These are phyloP conservation scores for Drosophila virilis DNA, from an alignment of 1,140 invertebrate genomes.

Conservation along the genomic window DNA sequence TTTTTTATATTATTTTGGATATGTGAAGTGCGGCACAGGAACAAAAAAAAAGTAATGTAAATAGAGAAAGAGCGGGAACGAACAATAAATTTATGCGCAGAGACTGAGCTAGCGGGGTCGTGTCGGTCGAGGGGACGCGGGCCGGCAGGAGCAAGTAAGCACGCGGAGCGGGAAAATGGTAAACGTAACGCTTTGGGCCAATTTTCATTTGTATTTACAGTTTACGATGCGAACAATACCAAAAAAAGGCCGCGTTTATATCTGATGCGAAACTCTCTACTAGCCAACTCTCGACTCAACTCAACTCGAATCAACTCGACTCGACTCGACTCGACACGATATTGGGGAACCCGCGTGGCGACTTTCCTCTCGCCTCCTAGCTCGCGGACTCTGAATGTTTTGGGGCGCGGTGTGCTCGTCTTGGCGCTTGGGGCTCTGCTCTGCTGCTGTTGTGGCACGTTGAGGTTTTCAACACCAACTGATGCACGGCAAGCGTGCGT, in stretches of 20 bases:
- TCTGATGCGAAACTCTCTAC: constrained; percentile 10
- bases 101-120: background rate
- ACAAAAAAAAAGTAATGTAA: constrained; percentile 19
- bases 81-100: constrained; percentile 28
- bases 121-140: background rate
- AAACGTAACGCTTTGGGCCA: constrained; percentile 28
- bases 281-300: constrained; percentile 3
- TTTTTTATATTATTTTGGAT: background rate
- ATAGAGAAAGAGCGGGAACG: constrained; percentile 5
- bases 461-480: constrained; percentile 76
- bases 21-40: background rate
- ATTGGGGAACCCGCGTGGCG: background rate
- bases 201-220: constrained; percentile 47
- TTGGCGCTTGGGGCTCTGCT: constrained; percentile 7
- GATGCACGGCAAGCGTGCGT: constrained; percentile 37
- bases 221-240: constrained; percentile 33
- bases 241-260: constrained; percentile 14
- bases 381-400: background rate
- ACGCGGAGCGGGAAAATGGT: background rate
- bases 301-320: background rate
- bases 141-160: background rate
- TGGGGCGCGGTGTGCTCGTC: constrained; percentile 24
- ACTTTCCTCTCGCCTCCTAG: background rate
- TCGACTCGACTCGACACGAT: background rate
- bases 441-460: constrained; percentile 66